Evolutionary conservation across 2,113 vertebrate genomes (phyloP).

Genomic region (Chamaea fasciata): DNA sequence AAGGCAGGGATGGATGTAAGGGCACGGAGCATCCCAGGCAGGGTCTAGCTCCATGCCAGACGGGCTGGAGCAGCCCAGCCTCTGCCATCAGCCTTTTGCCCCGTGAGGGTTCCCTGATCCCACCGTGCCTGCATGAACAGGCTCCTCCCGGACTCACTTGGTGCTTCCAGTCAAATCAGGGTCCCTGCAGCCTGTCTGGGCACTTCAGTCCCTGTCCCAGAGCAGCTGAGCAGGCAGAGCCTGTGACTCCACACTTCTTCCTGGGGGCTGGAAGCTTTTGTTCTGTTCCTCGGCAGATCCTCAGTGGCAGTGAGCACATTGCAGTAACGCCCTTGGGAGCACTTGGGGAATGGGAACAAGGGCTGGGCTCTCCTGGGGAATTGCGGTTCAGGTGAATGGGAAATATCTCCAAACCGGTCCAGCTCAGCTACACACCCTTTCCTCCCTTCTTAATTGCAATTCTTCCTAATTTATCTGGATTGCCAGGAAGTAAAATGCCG

Average conservation of each 20-base stretch:
- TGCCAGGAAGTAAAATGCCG: neutral
- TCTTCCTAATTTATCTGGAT: neutral
- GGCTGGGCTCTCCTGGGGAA: neutral
- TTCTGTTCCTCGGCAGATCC: neutral
- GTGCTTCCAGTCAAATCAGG: neutral
- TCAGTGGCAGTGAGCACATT: neutral
- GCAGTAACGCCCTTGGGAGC: neutral
- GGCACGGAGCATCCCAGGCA: neutral
- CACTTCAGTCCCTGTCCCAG: neutral
- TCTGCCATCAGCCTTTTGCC: neutral
- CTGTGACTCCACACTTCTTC: neutral
- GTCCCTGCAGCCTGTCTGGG: neutral
- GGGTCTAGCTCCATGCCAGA: neutral
- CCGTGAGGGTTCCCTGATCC: neutral
- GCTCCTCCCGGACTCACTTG: neutral
- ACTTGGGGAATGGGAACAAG: neutral
- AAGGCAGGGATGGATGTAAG: neutral
- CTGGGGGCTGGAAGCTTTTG: neutral
- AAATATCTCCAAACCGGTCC: conserved; percentile 12
- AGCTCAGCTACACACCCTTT: neutral
- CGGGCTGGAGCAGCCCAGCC: neutral
- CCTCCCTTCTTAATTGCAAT: neutral
- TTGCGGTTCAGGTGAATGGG: neutral
- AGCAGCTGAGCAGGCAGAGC: neutral
- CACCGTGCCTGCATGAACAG: neutral